Base-by-base conservation (phyloP, 2,888 invertebrate species). In the Drosophila monieri region DNA sequence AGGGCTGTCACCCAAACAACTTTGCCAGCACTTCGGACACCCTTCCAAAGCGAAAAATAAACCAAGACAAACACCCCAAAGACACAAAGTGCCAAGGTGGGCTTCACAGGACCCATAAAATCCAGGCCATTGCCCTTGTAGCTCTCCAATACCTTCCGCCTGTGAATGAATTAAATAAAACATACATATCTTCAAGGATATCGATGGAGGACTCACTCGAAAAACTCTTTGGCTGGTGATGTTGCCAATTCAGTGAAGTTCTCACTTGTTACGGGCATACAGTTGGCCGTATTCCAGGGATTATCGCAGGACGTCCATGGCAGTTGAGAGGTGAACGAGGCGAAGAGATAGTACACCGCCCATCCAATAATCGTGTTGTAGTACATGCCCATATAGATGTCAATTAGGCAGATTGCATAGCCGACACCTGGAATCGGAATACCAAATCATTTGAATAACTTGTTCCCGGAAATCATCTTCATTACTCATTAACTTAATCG, bases 351-450 rank as follows among this genome's bases (percentile, higher is more conserved):
- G 92, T 97, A 97, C 56, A 97, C 95, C 46, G 98, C 97, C 97
- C 98, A 98, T 48, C 97, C 97, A 88, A 98, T 98, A 91, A 98
- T 97, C 51, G 98, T 98, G 93, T 98, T 98, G 93, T 98, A 98
- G 93, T 97, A 98, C 96, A 98, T 98, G 80, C 97, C 97, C 95
- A 96, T 96, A 93, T 98, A 98, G 90, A 98, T 94, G 92, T 98
- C 98, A 86, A 98, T 97, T 90, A 98, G 94, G 91, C 98, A 98
- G 90, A 98, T 98, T 9, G 98, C 97, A 92, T 98, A 98, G 56
- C 98, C 98, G 55, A 98, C 96, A 77, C 98, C 98, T 98, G 92
- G 12, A 41, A 41, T 43, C 10, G 8, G n/a, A 3, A 18, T 14
- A n/a, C 4, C 1, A n/a, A 6, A 6, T 35, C n/a, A 35, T 35